These are phyloP conservation scores for Amphiprion clarkii DNA, from an alignment of 2,797 vertebrate species.

Conservation along the genomic window DNA sequence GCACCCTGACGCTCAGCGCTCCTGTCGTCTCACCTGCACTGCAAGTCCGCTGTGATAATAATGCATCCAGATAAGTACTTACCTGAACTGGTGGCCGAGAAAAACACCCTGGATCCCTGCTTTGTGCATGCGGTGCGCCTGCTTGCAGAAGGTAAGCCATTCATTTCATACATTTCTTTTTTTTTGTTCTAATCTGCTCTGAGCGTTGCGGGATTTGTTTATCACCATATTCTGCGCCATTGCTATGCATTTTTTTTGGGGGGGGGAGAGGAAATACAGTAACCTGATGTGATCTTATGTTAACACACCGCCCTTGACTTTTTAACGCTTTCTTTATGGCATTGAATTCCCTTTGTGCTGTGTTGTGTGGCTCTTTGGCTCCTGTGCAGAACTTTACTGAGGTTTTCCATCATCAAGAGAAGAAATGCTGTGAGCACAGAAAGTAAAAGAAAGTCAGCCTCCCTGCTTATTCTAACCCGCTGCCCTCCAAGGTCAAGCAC, in stretches of 20 bases:
- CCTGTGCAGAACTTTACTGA: conserved; percentile 59
- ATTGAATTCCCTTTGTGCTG: neutral
- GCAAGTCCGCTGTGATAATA: conserved; percentile 65
- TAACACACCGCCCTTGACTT: conserved; percentile 37
- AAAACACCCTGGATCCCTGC: conserved; percentile 92
- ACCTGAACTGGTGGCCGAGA: conserved; percentile 96
- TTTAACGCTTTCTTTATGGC: neutral
- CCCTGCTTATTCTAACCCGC: conserved; percentile 12
- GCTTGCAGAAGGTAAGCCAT: conserved; percentile 91
- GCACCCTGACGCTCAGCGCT: conserved; percentile 69
- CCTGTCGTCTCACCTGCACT: conserved; percentile 79
- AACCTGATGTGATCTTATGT: conserved; percentile 14
- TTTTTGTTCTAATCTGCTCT: neutral
- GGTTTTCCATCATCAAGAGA: neutral
- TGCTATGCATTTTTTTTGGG: conserved; percentile 2
- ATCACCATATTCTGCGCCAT: neutral
- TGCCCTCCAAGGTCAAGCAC: conserved; percentile 65
- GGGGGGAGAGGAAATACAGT: neutral
- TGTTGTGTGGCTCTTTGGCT: conserved; percentile 4
- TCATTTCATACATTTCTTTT: conserved; percentile 2
- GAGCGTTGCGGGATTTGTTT: conserved; percentile 16
- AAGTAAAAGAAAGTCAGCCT: conserved; percentile 45
- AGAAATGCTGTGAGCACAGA: conserved; percentile 17
- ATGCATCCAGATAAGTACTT: conserved; percentile 96
- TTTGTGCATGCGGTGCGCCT: conserved; percentile 95